Percentiles rank a stretch among this genome's conserved stretches.
Conservation (phyloP, 2,888 invertebrate genomes). For the Catocala sponsa region DNA sequence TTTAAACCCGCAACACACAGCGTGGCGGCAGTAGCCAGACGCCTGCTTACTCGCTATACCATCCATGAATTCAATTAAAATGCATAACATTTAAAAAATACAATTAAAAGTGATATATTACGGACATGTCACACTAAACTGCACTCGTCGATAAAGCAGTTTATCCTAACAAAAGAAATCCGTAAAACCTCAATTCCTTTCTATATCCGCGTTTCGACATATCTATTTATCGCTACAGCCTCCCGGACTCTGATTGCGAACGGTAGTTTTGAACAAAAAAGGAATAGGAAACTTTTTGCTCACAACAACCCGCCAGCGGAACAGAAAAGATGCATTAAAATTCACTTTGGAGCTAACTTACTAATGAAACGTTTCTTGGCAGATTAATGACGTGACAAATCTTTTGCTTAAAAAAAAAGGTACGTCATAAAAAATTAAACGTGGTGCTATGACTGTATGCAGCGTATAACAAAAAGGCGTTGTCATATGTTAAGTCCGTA, state of each 20-base stretch:
- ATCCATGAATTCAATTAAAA: too few relatives aligned
- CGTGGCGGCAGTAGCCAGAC: too few relatives aligned
- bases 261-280: slow-evolving; percentile 48
- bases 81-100: too few relatives aligned
- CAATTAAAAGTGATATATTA: too few relatives aligned
- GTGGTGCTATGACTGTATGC: too few relatives aligned
- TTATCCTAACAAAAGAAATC: too few relatives aligned
- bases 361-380: slow-evolving; percentile 69
- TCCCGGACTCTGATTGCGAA: slow-evolving; percentile 47
- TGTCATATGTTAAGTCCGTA: too few relatives aligned
- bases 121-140: too few relatives aligned
- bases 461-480: too few relatives aligned
- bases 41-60: too few relatives aligned
- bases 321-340: slow-evolving; percentile 79
- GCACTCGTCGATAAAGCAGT: too few relatives aligned
- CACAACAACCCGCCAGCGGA: slow-evolving; percentile 53
- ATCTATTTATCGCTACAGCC: slow-evolving; percentile 21
- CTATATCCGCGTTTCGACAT: neutral
- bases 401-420: slow-evolving; percentile 31
- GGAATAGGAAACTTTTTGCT: slow-evolving; percentile 55
- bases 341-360: slow-evolving; percentile 71
- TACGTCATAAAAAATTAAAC: neutral
- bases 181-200: slow-evolving; percentile 7
- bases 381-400: slow-evolving; percentile 64
- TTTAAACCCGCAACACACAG: too few relatives aligned